A percentile compares a stretch with the other conserved stretches of the same genome.
Conservation (phyloP, 1,140 invertebrate genomes). For the Camponotus floridanus region DNA sequence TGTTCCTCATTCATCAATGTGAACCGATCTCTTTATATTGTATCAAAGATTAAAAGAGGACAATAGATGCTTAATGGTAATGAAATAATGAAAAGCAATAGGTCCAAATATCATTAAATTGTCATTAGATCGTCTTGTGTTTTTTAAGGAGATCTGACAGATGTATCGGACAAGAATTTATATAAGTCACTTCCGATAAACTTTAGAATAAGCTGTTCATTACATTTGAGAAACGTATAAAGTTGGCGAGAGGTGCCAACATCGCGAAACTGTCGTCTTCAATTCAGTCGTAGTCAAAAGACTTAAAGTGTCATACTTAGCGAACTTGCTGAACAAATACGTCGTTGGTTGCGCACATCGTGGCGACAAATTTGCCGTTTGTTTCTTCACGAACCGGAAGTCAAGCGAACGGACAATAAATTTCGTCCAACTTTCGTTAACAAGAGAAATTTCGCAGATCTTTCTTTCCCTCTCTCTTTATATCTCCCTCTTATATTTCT, state of each 20-base stretch:
- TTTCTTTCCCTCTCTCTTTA: background rate
- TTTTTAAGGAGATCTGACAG: background rate
- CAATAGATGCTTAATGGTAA: background rate
- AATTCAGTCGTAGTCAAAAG: conserved; percentile 30
- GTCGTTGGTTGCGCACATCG: conserved; percentile 36
- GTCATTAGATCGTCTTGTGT: background rate
- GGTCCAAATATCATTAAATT: background rate
- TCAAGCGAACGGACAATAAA: conserved; percentile 44
- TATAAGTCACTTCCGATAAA: conserved; percentile 7
- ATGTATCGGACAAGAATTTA: background rate
- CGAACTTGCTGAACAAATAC: conserved; percentile 46
- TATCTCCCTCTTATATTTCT: conserved; percentile 49
- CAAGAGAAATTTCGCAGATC: conserved; percentile 46
- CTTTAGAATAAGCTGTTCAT: conserved; percentile 15
- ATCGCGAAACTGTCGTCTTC: conserved; percentile 23
- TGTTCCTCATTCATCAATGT: background rate
- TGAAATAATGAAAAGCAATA: background rate
- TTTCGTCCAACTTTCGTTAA: conserved; percentile 51
- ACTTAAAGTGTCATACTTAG: conserved; percentile 54
- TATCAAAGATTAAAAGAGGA: background rate
- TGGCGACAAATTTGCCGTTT: conserved; percentile 42
- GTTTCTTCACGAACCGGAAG: conserved; percentile 54
- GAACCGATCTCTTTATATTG: background rate
- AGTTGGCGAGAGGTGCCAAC: conserved; percentile 25
- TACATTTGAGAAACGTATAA: conserved; percentile 26